Evolutionary conservation across 2,113 vertebrate species (phyloP), one percentile per base, ranked within the genome.

Genomic region (Ictidomys tridecemlineatus): DNA sequence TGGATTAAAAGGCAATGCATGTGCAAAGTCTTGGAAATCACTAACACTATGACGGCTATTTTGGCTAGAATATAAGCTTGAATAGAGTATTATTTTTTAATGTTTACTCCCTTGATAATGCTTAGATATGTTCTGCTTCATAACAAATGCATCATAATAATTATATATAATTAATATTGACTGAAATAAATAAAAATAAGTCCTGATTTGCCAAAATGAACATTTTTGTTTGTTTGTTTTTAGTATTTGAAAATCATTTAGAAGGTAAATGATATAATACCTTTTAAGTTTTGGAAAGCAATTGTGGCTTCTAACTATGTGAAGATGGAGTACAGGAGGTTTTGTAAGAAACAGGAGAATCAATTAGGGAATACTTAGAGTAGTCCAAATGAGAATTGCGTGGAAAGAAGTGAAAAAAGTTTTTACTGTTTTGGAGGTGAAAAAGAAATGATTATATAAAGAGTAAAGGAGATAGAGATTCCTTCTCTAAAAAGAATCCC

Each of bases 131-230:
- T 83, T 14, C 13, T 70, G 28, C 16, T 51, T 78, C 34, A 84
- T 16, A 34, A 26, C 26, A 93, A 34, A 84, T 84, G 56, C 48
- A 53, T 13, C 69, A 77, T 88, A 83, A 67, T 28, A 51, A 69
- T 83, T 89, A 70, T 51, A 70, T 51, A 58, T 4, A 61, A 58
- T 51, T 32, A 39, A 76, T 79, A 28, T 80, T 67, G 73, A 6
- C 65, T 73, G 30, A 65, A 85, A 63, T 89, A 93, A 84, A 51
- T 87, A 20, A 76, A 89, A 85, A 72, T 10, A 89, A 78, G 56
- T 17, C 5, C 65, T 73, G 32, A 45, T 13, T 34, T 65, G 26
- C 28, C 32, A 67, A 74, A 90, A 32, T 56, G 16, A 90, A 93
- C 45, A 74, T n/a, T 70, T 70, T 17, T 42, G 10, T 51, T 51